Base-by-base conservation (phyloP, 2,888 invertebrate species). In the Steromphala cineraria region DNA sequence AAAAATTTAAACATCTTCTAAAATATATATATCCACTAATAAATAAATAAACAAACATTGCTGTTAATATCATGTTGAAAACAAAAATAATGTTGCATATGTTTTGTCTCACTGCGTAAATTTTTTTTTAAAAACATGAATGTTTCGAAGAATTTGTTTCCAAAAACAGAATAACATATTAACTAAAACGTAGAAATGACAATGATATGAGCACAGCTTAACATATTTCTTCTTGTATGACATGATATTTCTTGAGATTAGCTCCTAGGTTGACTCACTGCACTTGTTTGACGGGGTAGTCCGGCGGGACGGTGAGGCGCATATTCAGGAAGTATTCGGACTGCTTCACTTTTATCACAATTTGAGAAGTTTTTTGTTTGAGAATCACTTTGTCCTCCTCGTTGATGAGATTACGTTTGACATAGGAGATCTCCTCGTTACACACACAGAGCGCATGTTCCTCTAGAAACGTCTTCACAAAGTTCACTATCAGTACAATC, bases 361-460 rank as follows among this genome's bases (percentile, higher is more conserved):
- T 93, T 75, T 95, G 94, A 0, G 96, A 95, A 28, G 93, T 94
- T 90, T 96, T 96, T 89, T 96, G 96, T 85, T 95, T 95, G 40
- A 96, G 92, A 91, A 96, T 96, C 4, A 96, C 90, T 87, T 95
- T 95, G 89, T 95, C 95, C 15, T 91, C 89, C 3, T 88, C 87
- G 7, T 80, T 75, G 4, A 96, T 89, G 28, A 95, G 92, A 46
- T 90, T 87, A 82, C 94, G 94, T 85, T 95, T 96, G 78, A 96
- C 91, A 67, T 93, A 91, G 82, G 95, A 94, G 82, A 96, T 96
- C 93, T 96, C 96, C 89, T 96, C 96, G 85, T 95, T 95, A 88
- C 96, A 96, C 81, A 96, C 95, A 89, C 95, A 96, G 3, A 96
- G 93, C 0, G 96, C 95, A 93, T 96, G 96, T 85, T 96, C 96